Evolutionary conservation across 1,140 invertebrate genomes (phyloP), one percentile per base, ranked within the genome.

Genomic region (Diorhabda sublineata): DNA sequence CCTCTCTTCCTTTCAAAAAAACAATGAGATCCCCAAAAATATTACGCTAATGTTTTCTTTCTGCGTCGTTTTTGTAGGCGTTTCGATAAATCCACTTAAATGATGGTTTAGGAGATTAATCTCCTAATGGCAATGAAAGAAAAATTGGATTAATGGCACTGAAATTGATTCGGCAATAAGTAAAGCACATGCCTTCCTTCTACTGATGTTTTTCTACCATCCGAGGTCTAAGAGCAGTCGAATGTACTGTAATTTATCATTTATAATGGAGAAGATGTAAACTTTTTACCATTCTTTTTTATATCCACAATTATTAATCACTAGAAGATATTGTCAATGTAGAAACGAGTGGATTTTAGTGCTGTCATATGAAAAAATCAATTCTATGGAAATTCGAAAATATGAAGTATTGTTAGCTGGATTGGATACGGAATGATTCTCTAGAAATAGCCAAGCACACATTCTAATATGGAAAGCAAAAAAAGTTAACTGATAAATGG

Each of bases 181-280:
- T 62, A 66, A 71, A 71, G 64, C 70, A 71, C 67, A 68, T 71
- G 70, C 67, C 70, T 68, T 67, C 70, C 52, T 67, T 66, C 61
- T n/a, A 44, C 42, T 61, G 45, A 44, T 63, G 66, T 71, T 71
- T 71, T 71, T 71, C 66, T 67, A 62, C 70, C 66, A 70, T 70
- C 65, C 67, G 58, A 58, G 56, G 63, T 47, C 70, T 71, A 71
- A 71, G 67, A 71, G 70, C 66, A 45, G 67, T 66, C 66, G 70
- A 68, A 71, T 71, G 66, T 71, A 68, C 67, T 71, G 66, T 62
- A 62, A 71, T 71, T 71, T 71, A 71, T 71, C 70, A 71, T 71
- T 64, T 68, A 71, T 69, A 71, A 71, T 71, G 70, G 70, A 71
- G 45, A 42, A 42, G 57, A 71, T 71, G 70, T 69, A 61, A 64